Evolutionary conservation across 2,888 invertebrate species (phyloP).

Genomic region (Lordiphosa fenestrarum): DNA sequence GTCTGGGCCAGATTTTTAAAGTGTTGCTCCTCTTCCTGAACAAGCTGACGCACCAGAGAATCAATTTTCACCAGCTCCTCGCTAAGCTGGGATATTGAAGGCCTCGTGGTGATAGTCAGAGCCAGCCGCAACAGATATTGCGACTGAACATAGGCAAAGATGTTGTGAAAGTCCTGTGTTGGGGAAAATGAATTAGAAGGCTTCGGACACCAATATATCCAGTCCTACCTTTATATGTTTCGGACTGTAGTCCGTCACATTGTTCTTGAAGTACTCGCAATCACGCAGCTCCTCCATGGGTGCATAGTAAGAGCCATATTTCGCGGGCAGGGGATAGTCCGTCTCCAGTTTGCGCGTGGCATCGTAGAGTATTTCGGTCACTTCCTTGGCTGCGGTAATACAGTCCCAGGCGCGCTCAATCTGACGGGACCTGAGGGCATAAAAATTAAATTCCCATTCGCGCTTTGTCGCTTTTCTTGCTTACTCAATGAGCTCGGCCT

Average conservation of each 20-base stretch:
- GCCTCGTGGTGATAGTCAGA: constrained; percentile 74
- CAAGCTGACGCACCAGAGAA: constrained; percentile 70
- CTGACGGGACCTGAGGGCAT: constrained; percentile 70
- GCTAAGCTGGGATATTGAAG: constrained; percentile 71
- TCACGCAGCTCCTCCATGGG: constrained; percentile 79
- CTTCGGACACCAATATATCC: background rate
- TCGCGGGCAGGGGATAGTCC: constrained; percentile 67
- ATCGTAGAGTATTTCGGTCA: constrained; percentile 78
- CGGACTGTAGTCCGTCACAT: constrained; percentile 78
- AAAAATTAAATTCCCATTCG: background rate
- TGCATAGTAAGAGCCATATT: constrained; percentile 72
- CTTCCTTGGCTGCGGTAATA: constrained; percentile 78
- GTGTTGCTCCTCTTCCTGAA: constrained; percentile 78
- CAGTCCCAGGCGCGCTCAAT: constrained; percentile 79
- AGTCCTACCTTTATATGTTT: constrained; percentile 77
- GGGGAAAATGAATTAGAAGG: background rate
- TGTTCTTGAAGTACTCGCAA: constrained; percentile 78
- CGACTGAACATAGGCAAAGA: constrained; percentile 80
- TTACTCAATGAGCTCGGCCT: constrained; percentile 77
- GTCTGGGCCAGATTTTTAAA: constrained; percentile 75
- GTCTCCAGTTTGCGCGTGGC: constrained; percentile 78
- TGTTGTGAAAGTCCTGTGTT: constrained; percentile 79
- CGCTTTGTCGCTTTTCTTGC: background rate
- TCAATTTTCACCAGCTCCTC: constrained; percentile 72
- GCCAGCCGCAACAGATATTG: constrained; percentile 79